Evolutionary conservation across 2,113 vertebrate species (phyloP).

Genomic region (Eleginops maclovinus): DNA sequence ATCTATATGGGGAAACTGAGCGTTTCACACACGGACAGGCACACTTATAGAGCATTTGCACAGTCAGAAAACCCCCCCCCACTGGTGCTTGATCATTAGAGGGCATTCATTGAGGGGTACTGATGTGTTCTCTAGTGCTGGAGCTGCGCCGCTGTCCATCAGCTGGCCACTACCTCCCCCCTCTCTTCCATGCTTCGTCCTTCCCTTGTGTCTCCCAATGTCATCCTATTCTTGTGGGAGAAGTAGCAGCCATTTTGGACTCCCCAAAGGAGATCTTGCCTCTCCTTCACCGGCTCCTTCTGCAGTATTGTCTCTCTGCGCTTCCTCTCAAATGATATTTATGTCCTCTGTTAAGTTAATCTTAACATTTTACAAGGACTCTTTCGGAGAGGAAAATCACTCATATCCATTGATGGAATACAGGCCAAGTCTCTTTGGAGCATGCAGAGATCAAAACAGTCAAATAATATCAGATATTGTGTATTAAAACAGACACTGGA

Average conservation of each 20-base stretch:
- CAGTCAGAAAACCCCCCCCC: constrained; percentile 16
- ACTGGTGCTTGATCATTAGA: constrained; percentile 8
- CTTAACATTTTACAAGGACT: constrained; percentile 29
- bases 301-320: neutral
- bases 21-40: constrained; percentile 33
- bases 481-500: constrained; percentile 43
- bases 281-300: neutral
- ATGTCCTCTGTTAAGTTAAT: constrained; percentile 23
- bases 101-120: constrained; percentile 21
- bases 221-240: constrained; percentile 64
- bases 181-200: constrained; percentile 46
- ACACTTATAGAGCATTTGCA: constrained; percentile 17
- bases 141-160: constrained; percentile 50
- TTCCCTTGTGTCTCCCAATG: constrained; percentile 69
- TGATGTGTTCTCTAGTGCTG: constrained; percentile 17
- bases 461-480: constrained; percentile 55
- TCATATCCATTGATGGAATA: constrained; percentile 29
- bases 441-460: constrained; percentile 50
- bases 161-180: constrained; percentile 39
- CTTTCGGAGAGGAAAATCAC: neutral
- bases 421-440: constrained; percentile 30
- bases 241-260: constrained; percentile 73
- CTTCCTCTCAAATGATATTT: constrained; percentile 32
- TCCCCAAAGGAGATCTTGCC: constrained; percentile 50
- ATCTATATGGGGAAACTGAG: constrained; percentile 63